Evolutionary conservation across 2,888 invertebrate genomes (phyloP), one percentile per base, ranked within the genome.

Genomic region (Pandemis heparana): DNA sequence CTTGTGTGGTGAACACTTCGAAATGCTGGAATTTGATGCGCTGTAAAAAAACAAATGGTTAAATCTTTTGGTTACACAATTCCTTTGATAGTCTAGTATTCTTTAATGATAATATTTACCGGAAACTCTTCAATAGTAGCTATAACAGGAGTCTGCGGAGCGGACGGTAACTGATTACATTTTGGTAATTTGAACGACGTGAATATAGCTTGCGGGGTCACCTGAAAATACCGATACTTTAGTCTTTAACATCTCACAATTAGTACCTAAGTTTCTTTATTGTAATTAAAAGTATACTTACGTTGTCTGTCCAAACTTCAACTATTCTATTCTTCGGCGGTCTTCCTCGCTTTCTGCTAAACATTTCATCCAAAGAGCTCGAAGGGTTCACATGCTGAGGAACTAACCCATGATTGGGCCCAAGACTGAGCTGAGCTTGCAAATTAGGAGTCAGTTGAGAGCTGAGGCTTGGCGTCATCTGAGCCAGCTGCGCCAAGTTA

Each of bases 311-410:
- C 96, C 98, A 98, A 76, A 98, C 97, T 95, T 98, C 98, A 56
- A 98, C 98, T 14, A 98, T 97, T 0, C 98, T 96, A 88, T 99
- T 99, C 93, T 99, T 99, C 14, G 99, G 99, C n/a, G 99, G 99
- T 76, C 99, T 95, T 61, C 99, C 99, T 43, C 99, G 95, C 84
- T 99, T 98, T 75, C 98, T 95, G 87, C 98, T 97, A 86, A 98
- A 98, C 96, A 98, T 97, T 69, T 98, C 98, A 88, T 98, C 98
- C 79, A 98, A 96, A 48, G 97, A 97, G 76, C 96, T 97, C 6
- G 96, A 95, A 43, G 94, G 91, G 64, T 92, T 94, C 0, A 92
- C 84, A 18, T 93, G 94, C 46, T 92, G 92, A 0, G 92, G 92
- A 0, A 89, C 87, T 1, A 91, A 83, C 39, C 85, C 87, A 56